phyloP scores from a whole-genome alignment of 1,140 invertebrate genomes.

The Phenacoccus solenopsis region DNA sequence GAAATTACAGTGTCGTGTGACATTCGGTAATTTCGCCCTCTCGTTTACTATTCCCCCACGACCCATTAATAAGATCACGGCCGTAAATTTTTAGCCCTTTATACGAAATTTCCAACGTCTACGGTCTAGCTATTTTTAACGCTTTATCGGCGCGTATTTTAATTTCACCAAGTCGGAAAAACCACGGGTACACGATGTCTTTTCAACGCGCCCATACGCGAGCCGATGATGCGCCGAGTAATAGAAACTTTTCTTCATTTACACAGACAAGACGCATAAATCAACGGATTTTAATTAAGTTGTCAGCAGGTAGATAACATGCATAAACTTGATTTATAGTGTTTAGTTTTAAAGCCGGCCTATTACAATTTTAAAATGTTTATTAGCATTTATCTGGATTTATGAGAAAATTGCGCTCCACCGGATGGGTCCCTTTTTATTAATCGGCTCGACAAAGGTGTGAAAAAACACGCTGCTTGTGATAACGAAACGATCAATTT shows the following conservation, averaged over 20 bases:
- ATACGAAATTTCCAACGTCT: not conserved
- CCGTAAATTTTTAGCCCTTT: not conserved
- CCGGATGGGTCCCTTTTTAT: no score
- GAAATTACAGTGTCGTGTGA: not conserved
- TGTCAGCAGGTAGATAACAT: conserved; percentile 5
- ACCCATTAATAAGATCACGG: conserved; percentile 7
- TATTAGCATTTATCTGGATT: not conserved
- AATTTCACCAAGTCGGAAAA: not conserved
- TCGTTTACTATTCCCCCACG: not conserved
- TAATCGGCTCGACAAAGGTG: no score
- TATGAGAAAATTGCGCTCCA: not conserved
- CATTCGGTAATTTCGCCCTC: not conserved
- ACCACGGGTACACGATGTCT: not conserved
- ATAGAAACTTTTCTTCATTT: conserved; percentile 5
- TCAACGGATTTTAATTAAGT: conserved; percentile 14
- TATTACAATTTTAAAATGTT: not conserved
- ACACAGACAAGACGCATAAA: conserved; percentile 4
- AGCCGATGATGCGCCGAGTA: not conserved
- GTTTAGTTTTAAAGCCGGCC: not conserved
- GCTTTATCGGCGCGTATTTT: not conserved
- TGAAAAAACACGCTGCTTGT: no score
- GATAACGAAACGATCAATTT: no score
- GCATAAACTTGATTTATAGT: not conserved
- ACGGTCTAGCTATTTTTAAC: no score
- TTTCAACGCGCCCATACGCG: no score